Percentiles rank a stretch among this genome's conserved stretches.
phyloP scores from a whole-genome alignment of 2,797 vertebrate genomes.

The Mus minutoides region DNA sequence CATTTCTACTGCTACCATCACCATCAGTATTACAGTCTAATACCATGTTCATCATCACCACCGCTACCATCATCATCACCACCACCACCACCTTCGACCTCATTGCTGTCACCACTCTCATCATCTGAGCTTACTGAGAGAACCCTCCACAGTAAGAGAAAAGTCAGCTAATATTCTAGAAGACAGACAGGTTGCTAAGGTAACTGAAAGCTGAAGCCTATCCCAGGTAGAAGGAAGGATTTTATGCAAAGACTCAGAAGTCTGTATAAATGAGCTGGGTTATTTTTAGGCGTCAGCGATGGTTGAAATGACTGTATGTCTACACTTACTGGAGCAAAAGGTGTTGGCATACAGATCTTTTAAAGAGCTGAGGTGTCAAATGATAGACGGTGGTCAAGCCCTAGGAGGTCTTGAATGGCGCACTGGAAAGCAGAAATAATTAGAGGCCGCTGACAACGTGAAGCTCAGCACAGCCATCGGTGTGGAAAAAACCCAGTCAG shows the following conservation, averaged over 20 bases:
- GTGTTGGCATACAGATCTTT: not conserved
- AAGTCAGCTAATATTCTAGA: not conserved
- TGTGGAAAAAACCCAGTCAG: not conserved
- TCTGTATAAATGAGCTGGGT: no score
- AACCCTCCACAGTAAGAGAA: not conserved
- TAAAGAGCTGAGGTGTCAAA: not conserved
- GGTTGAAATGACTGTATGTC: not conserved
- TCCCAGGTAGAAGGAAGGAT: not conserved
- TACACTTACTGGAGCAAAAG: not conserved
- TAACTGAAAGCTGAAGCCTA: not conserved
- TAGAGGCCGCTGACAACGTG: not conserved
- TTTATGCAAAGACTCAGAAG: not conserved
- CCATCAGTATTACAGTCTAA: not conserved
- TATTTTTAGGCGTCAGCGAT: not conserved
- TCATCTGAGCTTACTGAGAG: not conserved
- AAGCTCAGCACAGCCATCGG: not conserved
- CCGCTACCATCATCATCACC: not conserved
- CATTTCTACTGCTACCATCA: rapidly evolving
- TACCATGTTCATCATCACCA: not conserved
- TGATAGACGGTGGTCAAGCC: not conserved
- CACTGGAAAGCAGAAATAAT: not conserved
- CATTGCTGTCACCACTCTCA: not conserved
- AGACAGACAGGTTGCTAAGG: not conserved
- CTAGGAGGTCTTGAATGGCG: not conserved
- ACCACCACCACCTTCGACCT: no score